Evolutionary conservation across 2,888 invertebrate genomes (phyloP), one percentile per base, ranked within the genome.

Genomic region (Oscheius myriophilus): DNA sequence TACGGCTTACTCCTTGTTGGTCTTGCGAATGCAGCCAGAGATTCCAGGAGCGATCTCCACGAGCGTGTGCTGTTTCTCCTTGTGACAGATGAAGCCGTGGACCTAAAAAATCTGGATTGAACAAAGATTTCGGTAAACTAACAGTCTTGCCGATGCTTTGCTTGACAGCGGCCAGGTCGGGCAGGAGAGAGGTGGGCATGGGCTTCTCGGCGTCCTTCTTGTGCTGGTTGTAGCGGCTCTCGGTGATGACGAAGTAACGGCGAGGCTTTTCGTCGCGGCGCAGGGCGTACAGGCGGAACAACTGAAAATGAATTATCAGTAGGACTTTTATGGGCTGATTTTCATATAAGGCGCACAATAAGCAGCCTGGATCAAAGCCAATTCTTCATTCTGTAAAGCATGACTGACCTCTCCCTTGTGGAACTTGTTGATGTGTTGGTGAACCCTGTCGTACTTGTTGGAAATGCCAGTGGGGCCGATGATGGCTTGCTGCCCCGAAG

Each of bases 41-140:
- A 77, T 64, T 43, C 77, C 77, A 2, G 74, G 73, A 18, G 68
- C 77, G 12, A 77, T 33, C 58, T 77, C 77, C 14, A 77, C 58
- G 43, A 70, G 67, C 12, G 68, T 33, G 12, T 62, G 53, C 18
- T 49, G 43, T 42, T 69, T 69, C 2, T 64, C 52, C 16, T 65
- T 52, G 23, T 63, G 57, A 39, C 55, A 63, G 0, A 76, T 64
- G 49, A 76, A 69, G 42, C 71, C 76, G 46, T 76, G 39, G 14
- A 63, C 41, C 63, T 63, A 12, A 52, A 63, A 39, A 26, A 62
- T 26, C 11, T 42, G 11, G 18, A 6, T 11, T 21, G 33, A 39
- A 12, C 41, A 61, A 4, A 4, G 39, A 39, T 33, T 26, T 18
- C 4, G 18, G 12, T 4, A 2, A 57, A 9, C 26, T 12, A 21